phyloP scores from a whole-genome alignment of 2,113 vertebrate genomes.

The Pandion haliaetus region DNA sequence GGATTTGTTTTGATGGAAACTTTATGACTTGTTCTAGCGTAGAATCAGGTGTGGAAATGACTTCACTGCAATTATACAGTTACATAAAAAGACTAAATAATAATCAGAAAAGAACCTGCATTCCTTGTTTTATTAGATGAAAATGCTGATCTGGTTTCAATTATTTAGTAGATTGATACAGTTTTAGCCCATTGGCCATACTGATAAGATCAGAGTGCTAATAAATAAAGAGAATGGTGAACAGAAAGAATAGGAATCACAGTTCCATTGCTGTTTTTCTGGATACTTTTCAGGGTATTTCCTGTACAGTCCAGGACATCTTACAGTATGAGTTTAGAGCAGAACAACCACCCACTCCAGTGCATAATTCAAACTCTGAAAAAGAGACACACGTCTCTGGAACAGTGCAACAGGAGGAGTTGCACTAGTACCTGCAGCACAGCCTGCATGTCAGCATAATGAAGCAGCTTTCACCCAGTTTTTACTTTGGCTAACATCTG shows the following conservation, averaged over 20 bases:
- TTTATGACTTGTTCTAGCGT: not conserved
- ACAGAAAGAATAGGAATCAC: not conserved
- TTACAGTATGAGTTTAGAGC: not conserved
- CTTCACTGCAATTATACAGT: not conserved
- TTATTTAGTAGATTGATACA: not conserved
- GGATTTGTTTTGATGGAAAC: conserved; percentile 60
- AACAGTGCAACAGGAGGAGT: not conserved
- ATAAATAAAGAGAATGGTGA: not conserved
- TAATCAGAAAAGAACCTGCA: not conserved
- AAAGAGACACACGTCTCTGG: not conserved
- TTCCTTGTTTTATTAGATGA: conserved; percentile 29
- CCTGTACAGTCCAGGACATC: not conserved
- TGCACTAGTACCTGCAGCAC: not conserved
- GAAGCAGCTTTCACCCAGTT: not conserved
- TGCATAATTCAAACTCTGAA: not conserved
- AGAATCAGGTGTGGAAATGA: conserved; percentile 27
- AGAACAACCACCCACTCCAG: not conserved
- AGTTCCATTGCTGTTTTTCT: not conserved
- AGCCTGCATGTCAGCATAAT: not conserved
- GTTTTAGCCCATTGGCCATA: not conserved
- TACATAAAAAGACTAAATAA: not conserved
- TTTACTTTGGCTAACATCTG: not conserved
- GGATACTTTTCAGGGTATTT: not conserved
- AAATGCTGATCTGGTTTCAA: not conserved
- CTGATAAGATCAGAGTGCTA: not conserved